phyloP scores from a whole-genome alignment of 2,113 vertebrate genomes.

The Tragelaphus buxtoni region DNA sequence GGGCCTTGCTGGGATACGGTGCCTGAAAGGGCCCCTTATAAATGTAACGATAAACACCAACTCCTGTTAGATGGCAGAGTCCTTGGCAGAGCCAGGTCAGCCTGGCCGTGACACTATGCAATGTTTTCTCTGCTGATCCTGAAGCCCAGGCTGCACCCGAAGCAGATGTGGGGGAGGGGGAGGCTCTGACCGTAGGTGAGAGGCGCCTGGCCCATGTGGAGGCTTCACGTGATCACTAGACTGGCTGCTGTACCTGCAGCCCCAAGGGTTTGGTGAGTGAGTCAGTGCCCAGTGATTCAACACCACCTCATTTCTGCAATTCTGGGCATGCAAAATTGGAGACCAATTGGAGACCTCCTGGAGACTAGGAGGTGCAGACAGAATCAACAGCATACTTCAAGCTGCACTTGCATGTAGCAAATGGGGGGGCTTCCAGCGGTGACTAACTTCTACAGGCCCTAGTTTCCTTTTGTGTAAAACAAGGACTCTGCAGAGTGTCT shows the following conservation, averaged over 20 bases:
- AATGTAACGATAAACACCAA: neutral
- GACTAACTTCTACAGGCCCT: neutral
- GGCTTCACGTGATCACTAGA: neutral
- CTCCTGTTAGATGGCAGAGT: neutral
- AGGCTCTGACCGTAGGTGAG: neutral
- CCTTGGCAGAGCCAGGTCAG: neutral
- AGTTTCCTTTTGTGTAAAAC: neutral
- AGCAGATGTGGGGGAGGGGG: neutral
- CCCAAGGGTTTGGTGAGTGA: neutral
- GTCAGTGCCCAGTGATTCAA: neutral
- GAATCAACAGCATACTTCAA: neutral
- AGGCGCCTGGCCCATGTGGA: rapidly evolving
- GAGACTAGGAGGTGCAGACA: neutral
- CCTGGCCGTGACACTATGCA: neutral
- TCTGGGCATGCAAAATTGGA: neutral
- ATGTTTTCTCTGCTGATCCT: neutral
- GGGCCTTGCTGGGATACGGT: neutral
- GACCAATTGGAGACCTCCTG: neutral
- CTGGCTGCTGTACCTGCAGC: neutral
- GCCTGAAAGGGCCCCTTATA: neutral
- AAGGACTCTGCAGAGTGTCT: neutral
- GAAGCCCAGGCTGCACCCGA: neutral
- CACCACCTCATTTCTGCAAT: neutral
- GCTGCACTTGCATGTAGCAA: neutral
- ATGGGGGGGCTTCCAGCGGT: neutral